Base-by-base conservation (phyloP, 2,113 vertebrate species). In the Eclectus roratus region DNA sequence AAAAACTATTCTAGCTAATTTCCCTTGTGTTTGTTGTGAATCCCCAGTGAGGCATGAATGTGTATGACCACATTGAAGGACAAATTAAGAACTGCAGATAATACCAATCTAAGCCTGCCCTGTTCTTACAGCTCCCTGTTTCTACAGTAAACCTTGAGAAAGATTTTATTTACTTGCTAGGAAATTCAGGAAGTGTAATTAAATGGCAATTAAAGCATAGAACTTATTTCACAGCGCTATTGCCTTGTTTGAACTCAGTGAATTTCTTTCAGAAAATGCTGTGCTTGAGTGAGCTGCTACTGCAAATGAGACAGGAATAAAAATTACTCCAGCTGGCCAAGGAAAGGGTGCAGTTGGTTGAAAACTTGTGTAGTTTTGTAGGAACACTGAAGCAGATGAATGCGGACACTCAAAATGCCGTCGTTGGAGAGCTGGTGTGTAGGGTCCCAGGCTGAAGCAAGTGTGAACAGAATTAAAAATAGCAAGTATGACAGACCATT, bases 221-320 rank as follows among this genome's bases (percentile, higher is more conserved):
- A 94, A 83, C 93, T 95, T 97, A 97, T 96, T 97, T 97, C 97
- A 94, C 82, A 43, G 97, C 68, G 73, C 89, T 91, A 71, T 97
- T 68, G 98, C 98, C 97, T 98, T 89, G 93, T 96, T 96, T 98
- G 97, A 98, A 98, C 97, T 97, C 88, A 7, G 88, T 90, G 93
- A 98, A 97, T 86, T 96, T 86, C 94, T 96, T 94, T 95, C 94
- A 95, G 94, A 93, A 95, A 96, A 93, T 83, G 33, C 94, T 89
- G 95, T 95, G 94, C 91, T 97, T 7, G n/a, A 92, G 71, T 95
- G 97, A 96, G 83, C 87, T 96, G 87, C 96, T 89, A 96, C 96
- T 97, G 94, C 91, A 94, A 88, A 97, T 96, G 95, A 97, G 92
- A 96, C 79, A 91, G 93, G 94, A 97, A 97, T 96, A 88, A 97